Conservation (phyloP, 2,797 vertebrate species). For the Silurus lanzhouensis region DNA sequence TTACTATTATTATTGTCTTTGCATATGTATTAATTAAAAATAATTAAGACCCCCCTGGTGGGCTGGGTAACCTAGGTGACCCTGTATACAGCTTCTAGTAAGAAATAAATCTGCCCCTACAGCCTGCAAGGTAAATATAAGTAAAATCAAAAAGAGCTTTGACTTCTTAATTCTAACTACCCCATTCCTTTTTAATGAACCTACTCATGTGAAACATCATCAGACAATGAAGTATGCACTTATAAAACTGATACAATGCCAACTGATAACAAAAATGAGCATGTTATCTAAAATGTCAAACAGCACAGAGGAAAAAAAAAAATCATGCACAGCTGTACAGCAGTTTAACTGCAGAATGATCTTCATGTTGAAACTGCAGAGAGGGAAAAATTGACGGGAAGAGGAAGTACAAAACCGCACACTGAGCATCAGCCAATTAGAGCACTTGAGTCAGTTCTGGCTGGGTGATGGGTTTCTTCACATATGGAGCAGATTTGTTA, state of each 20-base stretch:
- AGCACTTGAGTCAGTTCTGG: background rate
- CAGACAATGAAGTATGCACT: background rate
- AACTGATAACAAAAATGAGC: background rate
- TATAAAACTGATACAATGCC: background rate
- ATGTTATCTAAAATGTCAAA: background rate
- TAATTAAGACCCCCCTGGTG: background rate
- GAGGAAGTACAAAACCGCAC: background rate
- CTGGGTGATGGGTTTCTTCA: slow-evolving; percentile 4
- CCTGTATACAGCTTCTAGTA: background rate
- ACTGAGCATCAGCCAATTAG: background rate
- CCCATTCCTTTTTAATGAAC: background rate
- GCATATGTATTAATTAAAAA: background rate
- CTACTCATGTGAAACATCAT: background rate
- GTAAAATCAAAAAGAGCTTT: background rate
- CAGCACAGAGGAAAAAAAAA: background rate
- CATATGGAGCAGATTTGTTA: background rate
- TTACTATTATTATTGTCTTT: background rate
- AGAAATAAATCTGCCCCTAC: background rate
- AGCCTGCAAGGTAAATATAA: background rate
- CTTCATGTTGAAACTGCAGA: background rate
- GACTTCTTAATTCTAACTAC: background rate
- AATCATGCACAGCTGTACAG: background rate
- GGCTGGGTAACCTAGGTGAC: background rate
- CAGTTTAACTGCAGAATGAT: background rate
- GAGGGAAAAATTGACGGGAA: background rate